Conservation (phyloP, 2,113 vertebrate genomes). For the Silurus asotus region DNA sequence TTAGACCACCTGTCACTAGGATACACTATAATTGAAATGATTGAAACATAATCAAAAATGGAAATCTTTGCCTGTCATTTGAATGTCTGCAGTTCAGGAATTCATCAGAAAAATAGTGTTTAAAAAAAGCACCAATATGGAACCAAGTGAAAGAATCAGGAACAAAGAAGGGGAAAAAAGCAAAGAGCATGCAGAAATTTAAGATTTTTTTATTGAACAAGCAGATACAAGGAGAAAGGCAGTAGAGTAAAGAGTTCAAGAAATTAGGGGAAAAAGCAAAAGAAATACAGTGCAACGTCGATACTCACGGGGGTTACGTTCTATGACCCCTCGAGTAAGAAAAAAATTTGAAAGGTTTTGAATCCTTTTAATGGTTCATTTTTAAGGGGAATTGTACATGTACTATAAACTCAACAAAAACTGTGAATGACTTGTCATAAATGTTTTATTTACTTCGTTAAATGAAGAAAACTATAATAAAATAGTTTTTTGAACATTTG, state of each 20-base stretch:
- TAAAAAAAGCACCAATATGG: neutral
- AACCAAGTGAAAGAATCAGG: neutral
- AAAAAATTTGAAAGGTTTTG: too few species aligned
- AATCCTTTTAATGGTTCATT: too few species aligned
- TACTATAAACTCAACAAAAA: too few species aligned
- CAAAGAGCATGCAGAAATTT: slow-evolving; percentile 44
- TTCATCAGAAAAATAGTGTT: neutral
- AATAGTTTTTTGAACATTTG: too few species aligned
- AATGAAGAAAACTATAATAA: too few species aligned
- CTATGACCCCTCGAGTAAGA: too few species aligned
- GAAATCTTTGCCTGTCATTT: neutral
- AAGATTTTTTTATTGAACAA: slow-evolving; percentile 44
- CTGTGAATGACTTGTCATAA: too few species aligned
- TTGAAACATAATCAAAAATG: neutral
- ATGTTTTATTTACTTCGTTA: too few species aligned
- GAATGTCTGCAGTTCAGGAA: neutral
- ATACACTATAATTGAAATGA: neutral
- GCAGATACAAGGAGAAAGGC: slow-evolving; percentile 7
- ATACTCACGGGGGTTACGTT: too few species aligned
- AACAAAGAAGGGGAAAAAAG: slow-evolving; percentile 1
- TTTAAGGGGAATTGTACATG: too few species aligned
- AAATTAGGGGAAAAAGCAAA: neutral
- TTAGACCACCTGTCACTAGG: slow-evolving; percentile 6
- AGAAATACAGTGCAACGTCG: too few species aligned
- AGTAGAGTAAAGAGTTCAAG: slow-evolving; percentile 3